Percentiles rank a stretch among this genome's conserved stretches.
Conservation (phyloP, 2,888 invertebrate species). For the Ditula angustiorana region DNA sequence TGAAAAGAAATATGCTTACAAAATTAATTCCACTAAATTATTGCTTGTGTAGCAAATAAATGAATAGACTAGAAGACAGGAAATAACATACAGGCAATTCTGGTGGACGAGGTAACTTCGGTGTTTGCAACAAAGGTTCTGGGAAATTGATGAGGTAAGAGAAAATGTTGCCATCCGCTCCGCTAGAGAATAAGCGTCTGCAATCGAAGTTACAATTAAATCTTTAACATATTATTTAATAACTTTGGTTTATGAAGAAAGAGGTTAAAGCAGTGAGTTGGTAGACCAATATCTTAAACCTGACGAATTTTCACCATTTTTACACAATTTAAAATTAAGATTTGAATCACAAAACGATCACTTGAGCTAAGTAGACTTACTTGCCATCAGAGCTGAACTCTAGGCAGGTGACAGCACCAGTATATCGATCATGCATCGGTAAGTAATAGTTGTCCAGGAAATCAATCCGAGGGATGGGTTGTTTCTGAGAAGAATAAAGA, state of each 20-base stretch:
- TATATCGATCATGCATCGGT: slow-evolving; percentile 91
- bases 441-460: slow-evolving; percentile 87
- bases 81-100: slow-evolving; percentile 59
- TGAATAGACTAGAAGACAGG: not conserved
- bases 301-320: too few relatives aligned
- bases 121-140: slow-evolving; percentile 57
- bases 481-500: slow-evolving; percentile 54
- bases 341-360: too few relatives aligned
- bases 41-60: not conserved
- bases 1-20: too few relatives aligned
- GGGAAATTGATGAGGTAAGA: slow-evolving; percentile 85
- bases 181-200: slow-evolving; percentile 86
- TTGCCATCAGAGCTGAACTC: slow-evolving; percentile 86
- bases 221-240: not conserved
- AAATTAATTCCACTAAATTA: too few relatives aligned
- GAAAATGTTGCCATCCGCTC: slow-evolving; percentile 92
- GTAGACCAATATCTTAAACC: too few relatives aligned
- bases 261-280: too few relatives aligned
- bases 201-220: slow-evolving; percentile 38
- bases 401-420: slow-evolving; percentile 88
- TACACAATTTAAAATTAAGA: too few relatives aligned
- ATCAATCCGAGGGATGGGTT: slow-evolving; percentile 75
- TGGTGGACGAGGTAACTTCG: slow-evolving; percentile 41
- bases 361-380: slow-evolving; percentile 67
- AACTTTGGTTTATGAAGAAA: too few relatives aligned